Evolutionary conservation across 2,113 vertebrate species (phyloP).

Genomic region (Neopipo cinnamomea): DNA sequence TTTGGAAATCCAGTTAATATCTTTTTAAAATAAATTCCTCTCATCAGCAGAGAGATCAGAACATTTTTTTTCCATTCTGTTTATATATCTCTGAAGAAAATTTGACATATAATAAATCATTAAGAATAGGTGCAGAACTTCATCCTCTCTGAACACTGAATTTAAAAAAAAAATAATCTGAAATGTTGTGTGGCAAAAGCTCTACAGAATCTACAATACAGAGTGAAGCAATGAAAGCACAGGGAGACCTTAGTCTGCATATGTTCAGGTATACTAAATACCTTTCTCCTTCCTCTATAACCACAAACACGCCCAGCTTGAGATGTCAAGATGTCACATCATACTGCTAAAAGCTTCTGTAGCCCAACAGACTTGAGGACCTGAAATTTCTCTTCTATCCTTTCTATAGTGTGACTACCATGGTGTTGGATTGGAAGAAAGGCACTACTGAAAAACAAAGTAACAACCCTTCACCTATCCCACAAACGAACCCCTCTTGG

Average conservation of each 20-base stretch:
- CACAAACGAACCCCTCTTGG: neutral
- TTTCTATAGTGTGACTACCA: neutral
- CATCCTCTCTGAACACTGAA: neutral
- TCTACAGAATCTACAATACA: neutral
- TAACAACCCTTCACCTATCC: neutral
- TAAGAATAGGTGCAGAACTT: neutral
- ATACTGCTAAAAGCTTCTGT: neutral
- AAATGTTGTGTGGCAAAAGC: neutral
- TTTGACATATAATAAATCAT: neutral
- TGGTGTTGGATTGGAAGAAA: neutral
- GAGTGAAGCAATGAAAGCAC: neutral
- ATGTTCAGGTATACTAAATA: neutral
- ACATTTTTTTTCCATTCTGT: neutral
- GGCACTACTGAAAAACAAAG: neutral
- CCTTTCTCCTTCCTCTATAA: neutral
- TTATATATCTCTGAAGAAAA: neutral
- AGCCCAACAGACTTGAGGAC: neutral
- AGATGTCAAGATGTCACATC: neutral
- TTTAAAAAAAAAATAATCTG: neutral
- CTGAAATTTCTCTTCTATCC: neutral
- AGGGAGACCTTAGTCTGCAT: neutral
- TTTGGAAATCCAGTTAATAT: neutral
- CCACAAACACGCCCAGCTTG: neutral
- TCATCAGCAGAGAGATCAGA: neutral
- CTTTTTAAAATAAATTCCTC: neutral